These are phyloP conservation scores for Prunella fulvescens DNA, from an alignment of 2,113 vertebrate genomes.

Conservation along the genomic window DNA sequence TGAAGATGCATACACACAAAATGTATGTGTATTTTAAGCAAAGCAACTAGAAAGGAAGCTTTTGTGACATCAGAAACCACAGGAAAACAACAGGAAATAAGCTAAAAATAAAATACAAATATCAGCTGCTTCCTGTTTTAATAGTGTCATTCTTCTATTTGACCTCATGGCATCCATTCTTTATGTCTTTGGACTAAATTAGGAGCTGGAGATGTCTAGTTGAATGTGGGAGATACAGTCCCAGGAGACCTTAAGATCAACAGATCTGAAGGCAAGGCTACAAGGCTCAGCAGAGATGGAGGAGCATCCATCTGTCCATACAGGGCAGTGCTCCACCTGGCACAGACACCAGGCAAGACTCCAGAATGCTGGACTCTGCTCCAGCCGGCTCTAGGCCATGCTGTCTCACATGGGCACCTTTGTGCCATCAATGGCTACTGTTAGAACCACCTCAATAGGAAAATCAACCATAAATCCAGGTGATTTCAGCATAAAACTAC, in stretches of 20 bases:
- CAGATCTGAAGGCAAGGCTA: neutral
- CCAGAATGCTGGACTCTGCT: neutral
- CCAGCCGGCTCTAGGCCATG: neutral
- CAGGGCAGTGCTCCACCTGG: neutral
- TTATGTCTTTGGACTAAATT: neutral
- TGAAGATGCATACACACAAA: neutral
- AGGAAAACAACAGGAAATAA: conserved; percentile 25
- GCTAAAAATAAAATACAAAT: conserved; percentile 31
- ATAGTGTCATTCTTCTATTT: neutral
- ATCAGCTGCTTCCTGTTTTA: conserved; percentile 1
- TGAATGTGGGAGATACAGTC: neutral
- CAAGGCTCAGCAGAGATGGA: neutral
- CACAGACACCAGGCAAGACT: neutral
- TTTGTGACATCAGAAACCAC: neutral
- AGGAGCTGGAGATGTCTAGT: neutral
- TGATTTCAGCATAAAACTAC: neutral
- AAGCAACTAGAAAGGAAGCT: neutral
- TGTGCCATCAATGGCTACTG: neutral
- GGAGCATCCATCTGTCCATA: neutral
- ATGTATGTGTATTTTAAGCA: neutral
- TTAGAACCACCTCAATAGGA: neutral
- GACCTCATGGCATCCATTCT: neutral
- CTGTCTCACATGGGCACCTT: neutral
- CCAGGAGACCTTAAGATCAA: neutral
- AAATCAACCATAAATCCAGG: neutral